phyloP scores from a whole-genome alignment of 2,113 vertebrate genomes.

The Boleophthalmus pectinirostris region DNA sequence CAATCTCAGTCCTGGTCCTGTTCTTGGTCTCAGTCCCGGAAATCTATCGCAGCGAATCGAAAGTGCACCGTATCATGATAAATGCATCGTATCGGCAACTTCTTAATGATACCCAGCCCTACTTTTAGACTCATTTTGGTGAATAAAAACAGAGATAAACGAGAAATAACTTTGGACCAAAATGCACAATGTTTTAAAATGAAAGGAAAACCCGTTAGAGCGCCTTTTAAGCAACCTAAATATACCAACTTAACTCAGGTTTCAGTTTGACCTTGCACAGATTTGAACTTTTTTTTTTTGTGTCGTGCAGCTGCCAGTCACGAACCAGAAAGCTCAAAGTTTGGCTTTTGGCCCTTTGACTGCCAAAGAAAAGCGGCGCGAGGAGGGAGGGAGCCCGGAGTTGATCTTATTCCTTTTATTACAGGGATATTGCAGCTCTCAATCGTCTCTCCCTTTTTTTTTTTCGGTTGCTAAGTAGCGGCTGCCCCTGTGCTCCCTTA shows the following conservation, averaged over 20 bases:
- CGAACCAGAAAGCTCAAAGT: slow-evolving; percentile 41
- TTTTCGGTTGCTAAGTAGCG: slow-evolving; percentile 95
- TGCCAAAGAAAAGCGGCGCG: slow-evolving; percentile 34
- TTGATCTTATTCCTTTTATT: slow-evolving; percentile 81
- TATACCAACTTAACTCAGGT: background rate
- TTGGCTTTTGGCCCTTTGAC: slow-evolving; percentile 47
- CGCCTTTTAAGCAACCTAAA: background rate
- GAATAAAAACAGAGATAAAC: no score
- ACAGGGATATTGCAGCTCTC: slow-evolving; percentile 85
- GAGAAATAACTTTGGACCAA: no score
- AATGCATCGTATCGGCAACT: no score
- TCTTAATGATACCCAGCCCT: no score
- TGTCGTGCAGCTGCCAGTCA: slow-evolving; percentile 26
- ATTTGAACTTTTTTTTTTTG: background rate
- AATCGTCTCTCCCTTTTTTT: slow-evolving; percentile 74
- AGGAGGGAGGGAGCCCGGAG: slow-evolving; percentile 27
- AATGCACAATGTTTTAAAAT: no score
- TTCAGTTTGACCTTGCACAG: no score
- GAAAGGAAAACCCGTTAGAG: no score
- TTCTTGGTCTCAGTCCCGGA: no score
- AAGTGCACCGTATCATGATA: no score
- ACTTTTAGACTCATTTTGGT: no score
- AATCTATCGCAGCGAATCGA: no score
- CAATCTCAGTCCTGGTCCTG: no score
- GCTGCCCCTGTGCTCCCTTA: slow-evolving; percentile 89